Evolutionary conservation across 2,888 invertebrate species (phyloP), one percentile per base, ranked within the genome.

Genomic region (Oscheius sp.): DNA sequence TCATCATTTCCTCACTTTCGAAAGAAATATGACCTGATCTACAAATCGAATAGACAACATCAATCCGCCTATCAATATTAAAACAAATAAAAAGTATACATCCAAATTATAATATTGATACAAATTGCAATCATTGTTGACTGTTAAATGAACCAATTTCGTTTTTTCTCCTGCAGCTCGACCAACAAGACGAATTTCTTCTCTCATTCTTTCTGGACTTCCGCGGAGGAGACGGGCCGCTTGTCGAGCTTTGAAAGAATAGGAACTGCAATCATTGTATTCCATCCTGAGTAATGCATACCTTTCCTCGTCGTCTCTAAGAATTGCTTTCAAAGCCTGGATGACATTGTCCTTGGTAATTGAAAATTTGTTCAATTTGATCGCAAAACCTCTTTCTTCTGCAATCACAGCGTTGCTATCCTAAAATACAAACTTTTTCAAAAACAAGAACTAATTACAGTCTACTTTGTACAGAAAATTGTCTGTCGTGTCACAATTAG

Each of bases 401-500:
- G 75, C 75, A 6, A 77, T 41, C 13, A 69, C 70, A 25, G 77
- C 75, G 53, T 77, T 77, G 46, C 75, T 69, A 29, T 77, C 77
- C 75, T 76, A 53, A 55, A 74, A 49, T 35, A 3, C 35, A 63
- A 16, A 2, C 5, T 43, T 5, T 35, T 21, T 25, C n/a, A 3
- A 2, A 23, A 63, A n/a, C 63, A 5, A 49, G 21, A 49, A 49
- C 35, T 35, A 35, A 35, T 35, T 35, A 35, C 35, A 35, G 35
- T 3, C 35, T 35, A 35, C 35, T 35, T 35, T 35, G n/a, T n/a
- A 35, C 3, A 35, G 35, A 35, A 35, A 35, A 35, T 35, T 35
- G 35, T 35, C 35, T 35, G 5, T 35, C 35, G 3, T 35, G 35
- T 35, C 35, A 35, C 35, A 35, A 35, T 35, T 35, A 9, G 35